Conservation (phyloP, 2,113 vertebrate genomes). For the Pogona vitticeps region DNA sequence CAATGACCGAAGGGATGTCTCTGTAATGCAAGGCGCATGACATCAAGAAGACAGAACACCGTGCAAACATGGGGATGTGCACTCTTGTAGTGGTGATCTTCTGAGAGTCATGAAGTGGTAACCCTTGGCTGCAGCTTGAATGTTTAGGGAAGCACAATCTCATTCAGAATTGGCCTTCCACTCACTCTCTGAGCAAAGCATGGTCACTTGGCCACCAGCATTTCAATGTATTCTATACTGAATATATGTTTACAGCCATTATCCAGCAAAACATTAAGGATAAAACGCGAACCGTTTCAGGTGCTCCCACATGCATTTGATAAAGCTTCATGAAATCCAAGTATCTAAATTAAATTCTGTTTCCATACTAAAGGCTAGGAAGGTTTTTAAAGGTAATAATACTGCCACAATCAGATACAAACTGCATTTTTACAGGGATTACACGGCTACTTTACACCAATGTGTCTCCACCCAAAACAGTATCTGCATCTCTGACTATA, state of each 20-base stretch:
- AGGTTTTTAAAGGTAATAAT: neutral
- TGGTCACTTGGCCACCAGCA: neutral
- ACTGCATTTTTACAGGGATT: neutral
- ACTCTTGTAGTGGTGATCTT: neutral
- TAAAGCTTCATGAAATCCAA: neutral
- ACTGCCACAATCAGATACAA: neutral
- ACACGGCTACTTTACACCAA: neutral
- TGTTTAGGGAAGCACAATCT: neutral
- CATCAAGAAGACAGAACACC: no score
- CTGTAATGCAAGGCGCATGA: no score
- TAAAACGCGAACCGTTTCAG: neutral
- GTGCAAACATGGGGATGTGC: neutral
- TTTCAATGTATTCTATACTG: neutral
- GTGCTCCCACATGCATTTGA: neutral
- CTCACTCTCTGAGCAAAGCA: neutral
- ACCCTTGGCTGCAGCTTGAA: neutral
- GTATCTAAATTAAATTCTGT: neutral
- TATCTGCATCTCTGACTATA: neutral
- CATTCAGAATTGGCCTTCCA: neutral
- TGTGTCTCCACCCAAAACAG: neutral
- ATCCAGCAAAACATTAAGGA: neutral
- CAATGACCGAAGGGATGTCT: neutral
- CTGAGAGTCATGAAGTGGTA: neutral
- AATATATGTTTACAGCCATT: neutral
- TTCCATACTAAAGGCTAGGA: neutral